Base-by-base conservation (phyloP, 2,113 vertebrate genomes). In the Centropristis striata region DNA sequence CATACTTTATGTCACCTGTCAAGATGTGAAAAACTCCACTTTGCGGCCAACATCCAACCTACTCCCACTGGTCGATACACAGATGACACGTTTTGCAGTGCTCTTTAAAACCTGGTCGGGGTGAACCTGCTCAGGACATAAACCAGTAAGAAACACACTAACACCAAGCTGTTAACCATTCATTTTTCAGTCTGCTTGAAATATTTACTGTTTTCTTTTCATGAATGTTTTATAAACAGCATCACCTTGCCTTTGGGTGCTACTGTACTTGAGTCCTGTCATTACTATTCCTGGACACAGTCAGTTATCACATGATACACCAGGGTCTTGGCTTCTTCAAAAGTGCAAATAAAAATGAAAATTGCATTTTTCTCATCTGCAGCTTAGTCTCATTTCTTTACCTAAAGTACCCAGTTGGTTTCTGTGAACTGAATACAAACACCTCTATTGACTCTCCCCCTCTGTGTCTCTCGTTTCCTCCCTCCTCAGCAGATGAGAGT, bases 1-100 rank as follows among this genome's bases (percentile, higher is more conserved):
- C 86, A 49, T 83, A 58, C 58, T 86, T 81, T 73, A 86, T 72
- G 79, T 80, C 59, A 58, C 72, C 81, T 85, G 81, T 89, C 84
- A 75, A 32, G 61, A 82, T 7, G 63, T 83, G 65, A 89, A 86
- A 86, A 89, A 78, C 60, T 68, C 49, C 41, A 42, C 59, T 77
- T 18, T 67, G 55, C 15, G 1, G 47, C 39, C 28, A 41, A 41
- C 32, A 44, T 64, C 44, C 36, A 74, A 67, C 66, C 79, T 20
- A 1, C 58, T 78, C 51, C 16, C 41, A 23, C 8, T 18, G 39
- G 64, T 51, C 8, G 6, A 76, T 59, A 58, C 32, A 58, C 60
- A 67, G 49, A 73, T 49, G 68, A 68, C 58, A 71, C 74, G 85
- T 69, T 74, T 71, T 8, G 1, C 5, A 39, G 59, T 49, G 32